Evolutionary conservation across 2,888 invertebrate species (phyloP), one percentile per base, ranked within the genome.

Genomic region (Rapana venosa): DNA sequence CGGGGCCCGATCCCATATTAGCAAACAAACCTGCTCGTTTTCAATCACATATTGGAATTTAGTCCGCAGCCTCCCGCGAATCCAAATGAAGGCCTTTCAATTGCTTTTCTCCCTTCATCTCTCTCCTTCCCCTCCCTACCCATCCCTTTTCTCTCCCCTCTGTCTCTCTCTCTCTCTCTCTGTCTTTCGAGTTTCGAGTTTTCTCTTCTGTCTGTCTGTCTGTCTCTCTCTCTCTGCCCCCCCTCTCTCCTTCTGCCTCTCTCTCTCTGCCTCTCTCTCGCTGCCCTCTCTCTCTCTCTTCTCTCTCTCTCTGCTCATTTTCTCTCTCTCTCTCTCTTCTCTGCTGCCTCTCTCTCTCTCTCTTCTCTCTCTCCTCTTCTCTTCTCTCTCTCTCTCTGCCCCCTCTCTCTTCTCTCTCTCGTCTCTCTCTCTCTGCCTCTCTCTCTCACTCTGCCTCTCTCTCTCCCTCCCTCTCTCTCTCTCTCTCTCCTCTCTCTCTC

Each of bases 1-100:
- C n/a, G 61, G 86, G 86, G 66, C 86, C 22, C 35, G 15, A 20
- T 86, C 86, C 58, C 86, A 66, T 86, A 86, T 86, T 86, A 32
- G 61, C 66, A 86, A 86, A 86, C 86, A 86, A 86, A 86, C 86
- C 32, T 66, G 1, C 30, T 32, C 11, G 6, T n/a, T 84, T 61
- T 35, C 32, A 61, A 66, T 86, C 86, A 66, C 86, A 66, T 56
- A 47, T 86, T 86, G 58, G 35, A 86, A 30, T 61, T 86, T 56
- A 61, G n/a, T 61, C n/a, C 86, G 35, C 81, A 22, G n/a, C 81
- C 26, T 47, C 47, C 81, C 8, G 36, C 47, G 22, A 26, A 83
- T 36, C 81, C 36, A 30, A 47, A 83, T 83, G 36, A 81, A 83
- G 36, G 36, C 81, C 26, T 83, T 83, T 83, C 83, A 83, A 36